Percentiles rank a stretch among this genome's conserved stretches.
These are phyloP conservation scores for Rhopilema esculentum DNA, from an alignment of 30 jellyfish, hydroid and myxozoan species.

Conservation along the genomic window DNA sequence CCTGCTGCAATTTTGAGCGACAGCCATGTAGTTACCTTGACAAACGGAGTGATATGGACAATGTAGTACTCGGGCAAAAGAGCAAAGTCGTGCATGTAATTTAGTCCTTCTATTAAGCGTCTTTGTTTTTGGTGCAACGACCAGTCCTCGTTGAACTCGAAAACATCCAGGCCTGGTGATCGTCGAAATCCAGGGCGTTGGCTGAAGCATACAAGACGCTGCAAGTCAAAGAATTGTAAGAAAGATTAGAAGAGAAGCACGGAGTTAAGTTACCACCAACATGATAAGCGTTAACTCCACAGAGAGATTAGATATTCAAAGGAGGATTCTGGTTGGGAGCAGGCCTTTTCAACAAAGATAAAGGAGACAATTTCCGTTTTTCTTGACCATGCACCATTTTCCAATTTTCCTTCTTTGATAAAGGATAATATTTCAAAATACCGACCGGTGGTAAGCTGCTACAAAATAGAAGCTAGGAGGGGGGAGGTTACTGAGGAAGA, in stretches of 20 bases:
- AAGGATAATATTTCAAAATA: too few species aligned
- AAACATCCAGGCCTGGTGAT: slow-evolving; percentile 70
- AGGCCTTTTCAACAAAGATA: not conserved
- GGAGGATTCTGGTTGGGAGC: not conserved
- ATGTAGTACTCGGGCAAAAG: slow-evolving; percentile 88
- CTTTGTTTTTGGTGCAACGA: slow-evolving; percentile 65
- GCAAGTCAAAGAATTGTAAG: not conserved
- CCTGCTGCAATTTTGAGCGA: slow-evolving; percentile 88
- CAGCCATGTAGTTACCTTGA: slow-evolving; percentile 69
- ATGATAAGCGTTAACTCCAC: not conserved
- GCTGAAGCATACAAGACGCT: slow-evolving; percentile 90
- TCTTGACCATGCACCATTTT: too few species aligned
- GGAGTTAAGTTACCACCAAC: not conserved
- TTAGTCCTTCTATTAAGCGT: slow-evolving; percentile 78
- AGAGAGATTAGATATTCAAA: not conserved
- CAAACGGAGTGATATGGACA: slow-evolving; percentile 95
- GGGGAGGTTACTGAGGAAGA: too few species aligned
- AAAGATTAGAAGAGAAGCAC: not conserved
- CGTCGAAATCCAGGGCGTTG: slow-evolving; percentile 78
- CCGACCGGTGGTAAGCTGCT: too few species aligned
- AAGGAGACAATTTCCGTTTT: too few species aligned
- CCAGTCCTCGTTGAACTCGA: slow-evolving; percentile 95
- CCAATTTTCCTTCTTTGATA: too few species aligned
- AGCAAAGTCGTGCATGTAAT: slow-evolving; percentile 93
- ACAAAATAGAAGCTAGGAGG: too few species aligned